A percentile compares a stretch with the other conserved stretches of the same genome.
Evolutionary conservation across 2,797 vertebrate species (phyloP).

Genomic region (Borostomias antarcticus): DNA sequence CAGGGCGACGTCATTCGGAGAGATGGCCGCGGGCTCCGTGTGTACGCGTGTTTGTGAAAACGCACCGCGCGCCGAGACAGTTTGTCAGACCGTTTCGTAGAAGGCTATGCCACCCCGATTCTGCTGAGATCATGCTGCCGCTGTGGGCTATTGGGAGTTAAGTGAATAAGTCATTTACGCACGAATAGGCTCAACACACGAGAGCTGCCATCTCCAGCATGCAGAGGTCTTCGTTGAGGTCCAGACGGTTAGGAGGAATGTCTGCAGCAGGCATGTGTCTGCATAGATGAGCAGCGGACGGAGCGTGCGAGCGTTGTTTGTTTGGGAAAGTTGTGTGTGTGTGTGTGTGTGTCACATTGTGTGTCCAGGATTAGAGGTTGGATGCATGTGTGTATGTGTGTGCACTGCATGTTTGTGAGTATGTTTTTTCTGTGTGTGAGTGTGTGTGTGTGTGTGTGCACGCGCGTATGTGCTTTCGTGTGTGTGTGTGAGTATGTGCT

Average conservation of each 20-base stretch:
- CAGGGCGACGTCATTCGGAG: slow-evolving; percentile 59
- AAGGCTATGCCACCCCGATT: slow-evolving; percentile 47
- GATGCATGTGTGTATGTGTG: too few relatives aligned
- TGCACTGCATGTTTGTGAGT: too few relatives aligned
- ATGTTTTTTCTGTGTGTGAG: too few relatives aligned
- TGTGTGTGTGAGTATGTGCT: too few relatives aligned
- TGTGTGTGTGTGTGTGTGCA: too few relatives aligned
- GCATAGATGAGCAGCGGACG: background rate
- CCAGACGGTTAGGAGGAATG: too few relatives aligned
- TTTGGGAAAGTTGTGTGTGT: background rate
- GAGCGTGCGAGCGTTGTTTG: slow-evolving; percentile 6
- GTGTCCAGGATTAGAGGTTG: too few relatives aligned
- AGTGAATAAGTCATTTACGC: slow-evolving; percentile 57
- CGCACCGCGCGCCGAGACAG: slow-evolving; percentile 51
- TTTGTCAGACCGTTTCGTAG: slow-evolving; percentile 47
- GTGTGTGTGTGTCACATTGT: too few relatives aligned
- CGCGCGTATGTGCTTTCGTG: too few relatives aligned
- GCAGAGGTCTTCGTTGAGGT: too few relatives aligned
- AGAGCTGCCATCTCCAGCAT: slow-evolving; percentile 27
- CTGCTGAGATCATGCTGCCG: slow-evolving; percentile 67
- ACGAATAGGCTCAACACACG: slow-evolving; percentile 37
- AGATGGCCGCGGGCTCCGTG: slow-evolving; percentile 42
- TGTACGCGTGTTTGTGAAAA: slow-evolving; percentile 44
- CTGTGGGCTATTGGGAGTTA: slow-evolving; percentile 65
- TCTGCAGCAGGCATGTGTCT: background rate